These are phyloP conservation scores for Machimus atricapillus DNA, from an alignment of 2,888 invertebrate species.

Conservation along the genomic window DNA sequence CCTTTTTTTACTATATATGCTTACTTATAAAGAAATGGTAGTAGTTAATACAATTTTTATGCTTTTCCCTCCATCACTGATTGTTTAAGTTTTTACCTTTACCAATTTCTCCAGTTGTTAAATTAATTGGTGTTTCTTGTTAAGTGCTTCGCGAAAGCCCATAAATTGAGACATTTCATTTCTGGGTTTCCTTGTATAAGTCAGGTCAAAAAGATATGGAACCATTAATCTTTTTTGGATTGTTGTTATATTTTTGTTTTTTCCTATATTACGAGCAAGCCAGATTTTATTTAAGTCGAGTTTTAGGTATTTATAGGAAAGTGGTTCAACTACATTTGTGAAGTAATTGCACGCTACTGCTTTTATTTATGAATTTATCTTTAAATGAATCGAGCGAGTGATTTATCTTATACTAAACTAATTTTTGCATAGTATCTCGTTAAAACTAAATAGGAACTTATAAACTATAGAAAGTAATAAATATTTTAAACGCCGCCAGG, in stretches of 20 bases:
- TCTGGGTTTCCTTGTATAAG: not conserved
- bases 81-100: not conserved
- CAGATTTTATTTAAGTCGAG: not conserved
- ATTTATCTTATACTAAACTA: no score
- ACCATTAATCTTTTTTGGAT: not conserved
- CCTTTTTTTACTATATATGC: no score
- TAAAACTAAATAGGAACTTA: no score
- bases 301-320: not conserved
- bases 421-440: no score
- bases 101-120: not conserved
- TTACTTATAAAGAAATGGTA: not conserved
- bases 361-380: no score
- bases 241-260: not conserved
- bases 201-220: not conserved
- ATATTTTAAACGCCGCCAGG: no score
- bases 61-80: not conserved
- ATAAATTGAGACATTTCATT: not conserved
- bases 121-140: not conserved
- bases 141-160: not conserved
- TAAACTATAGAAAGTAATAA: no score
- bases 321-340: not conserved
- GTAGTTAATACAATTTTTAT: not conserved
- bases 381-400: no score
- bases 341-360: no score
- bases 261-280: not conserved